Evolutionary conservation across 2,113 vertebrate species (phyloP), one percentile per base, ranked within the genome.

Genomic region (Semnornis frantzii): DNA sequence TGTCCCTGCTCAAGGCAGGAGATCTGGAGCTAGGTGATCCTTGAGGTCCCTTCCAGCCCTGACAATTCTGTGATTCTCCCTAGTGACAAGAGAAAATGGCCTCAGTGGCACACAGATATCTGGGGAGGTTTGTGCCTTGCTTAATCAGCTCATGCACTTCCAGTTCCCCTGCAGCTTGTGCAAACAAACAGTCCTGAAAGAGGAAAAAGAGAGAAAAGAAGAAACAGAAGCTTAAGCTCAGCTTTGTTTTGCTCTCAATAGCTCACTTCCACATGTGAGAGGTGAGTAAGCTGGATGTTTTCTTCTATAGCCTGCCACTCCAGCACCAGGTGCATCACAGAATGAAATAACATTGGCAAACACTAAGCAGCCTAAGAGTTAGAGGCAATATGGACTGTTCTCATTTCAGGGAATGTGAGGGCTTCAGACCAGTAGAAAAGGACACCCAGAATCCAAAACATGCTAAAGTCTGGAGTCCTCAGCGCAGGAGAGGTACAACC

Each of bases 151-250:
- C 63, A 27, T 44, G 21, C 73, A 37, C 62, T 84, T 93, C 66
- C 84, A 93, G 81, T 62, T 78, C 65, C 75, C 84, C 88, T 88
- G 37, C 48, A 85, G 74, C 54, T 87, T 58, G 9, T 31, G 46
- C 28, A 76, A 94, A 90, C 10, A 93, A 85, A 85, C 82, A 89
- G 28, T 24, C 60, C 77, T 50, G 37, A 85, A 87, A 87, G 77
- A 84, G 74, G 74, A 71, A 90, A 72, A 37, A 77, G 13, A 85
- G 69, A 55, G 31, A 72, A 73, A 59, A 71, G 63, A 75, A 93
- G 82, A 88, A 93, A 71, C 62, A 89, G 91, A 89, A 92, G 78
- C 68, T 69, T 48, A 50, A 64, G 37, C 54, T 72, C 34, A 79
- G 23, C 34, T 92, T 83, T 94, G 52, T 85, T 68, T 78, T 76